A percentile compares a stretch with the other conserved stretches of the same genome.
Conservation (phyloP, 2,113 vertebrate genomes). For the Laticauda laticaudata region DNA sequence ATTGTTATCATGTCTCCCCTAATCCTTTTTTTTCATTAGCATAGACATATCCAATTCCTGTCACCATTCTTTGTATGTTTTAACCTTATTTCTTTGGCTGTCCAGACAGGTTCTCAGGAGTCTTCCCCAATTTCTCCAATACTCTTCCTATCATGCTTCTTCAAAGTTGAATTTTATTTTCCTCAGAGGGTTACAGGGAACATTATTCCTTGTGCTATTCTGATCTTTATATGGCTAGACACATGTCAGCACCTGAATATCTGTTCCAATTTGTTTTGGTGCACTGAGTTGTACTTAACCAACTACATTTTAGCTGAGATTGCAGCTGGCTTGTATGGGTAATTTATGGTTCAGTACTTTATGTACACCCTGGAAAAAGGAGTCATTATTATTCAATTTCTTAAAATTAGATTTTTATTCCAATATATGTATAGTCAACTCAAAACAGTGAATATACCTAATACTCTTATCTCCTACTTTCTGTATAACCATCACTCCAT, state of each 20-base stretch:
- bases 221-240: background rate
- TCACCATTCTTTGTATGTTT: too few relatives aligned
- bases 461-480: too few relatives aligned
- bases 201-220: background rate
- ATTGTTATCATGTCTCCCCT: too few relatives aligned
- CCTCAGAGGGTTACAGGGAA: background rate
- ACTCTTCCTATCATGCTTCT: background rate
- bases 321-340: background rate
- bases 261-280: background rate
- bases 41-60: too few relatives aligned
- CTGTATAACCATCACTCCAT: too few relatives aligned
- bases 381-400: background rate
- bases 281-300: background rate
- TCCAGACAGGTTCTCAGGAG: background rate
- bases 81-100: background rate
- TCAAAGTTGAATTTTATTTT: background rate
- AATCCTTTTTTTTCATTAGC: too few relatives aligned
- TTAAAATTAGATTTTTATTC: background rate
- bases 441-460: background rate
- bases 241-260: background rate
- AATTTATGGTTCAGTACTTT: background rate
- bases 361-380: background rate
- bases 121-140: background rate
- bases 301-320: background rate
- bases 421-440: background rate